A percentile compares a stretch with the other conserved stretches of the same genome.
Evolutionary conservation across 1,140 invertebrate genomes (phyloP).

Genomic region (Lepidurus arcticus): DNA sequence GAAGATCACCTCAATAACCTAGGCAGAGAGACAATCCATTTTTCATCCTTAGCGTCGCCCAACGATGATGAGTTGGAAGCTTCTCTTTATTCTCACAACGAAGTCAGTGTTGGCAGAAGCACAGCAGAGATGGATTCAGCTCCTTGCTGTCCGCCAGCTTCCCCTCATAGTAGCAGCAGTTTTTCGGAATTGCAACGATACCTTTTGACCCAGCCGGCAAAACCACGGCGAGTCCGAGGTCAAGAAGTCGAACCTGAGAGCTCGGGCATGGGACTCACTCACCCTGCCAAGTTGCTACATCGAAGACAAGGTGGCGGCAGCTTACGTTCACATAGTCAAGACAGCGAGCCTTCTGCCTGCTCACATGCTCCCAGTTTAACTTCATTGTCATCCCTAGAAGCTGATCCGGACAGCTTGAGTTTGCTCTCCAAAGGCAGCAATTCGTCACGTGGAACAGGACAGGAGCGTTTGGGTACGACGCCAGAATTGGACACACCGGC

Average conservation of each 20-base stretch:
- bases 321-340: slow-evolving; percentile 33
- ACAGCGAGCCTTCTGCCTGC: slow-evolving; percentile 29
- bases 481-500: slow-evolving; percentile 2
- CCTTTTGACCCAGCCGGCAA: background rate
- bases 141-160: background rate
- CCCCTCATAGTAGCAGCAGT: background rate
- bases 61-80: background rate
- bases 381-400: slow-evolving; percentile 28
- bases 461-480: background rate
- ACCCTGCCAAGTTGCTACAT: background rate
- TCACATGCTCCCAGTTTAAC: slow-evolving; percentile 31
- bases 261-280: background rate
- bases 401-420: slow-evolving; percentile 32
- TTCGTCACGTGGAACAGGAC: background rate
- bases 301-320: slow-evolving; percentile 19
- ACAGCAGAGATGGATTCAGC: background rate
- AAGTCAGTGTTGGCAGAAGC: background rate
- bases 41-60: background rate
- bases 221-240: background rate
- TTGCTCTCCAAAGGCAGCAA: background rate
- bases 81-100: background rate
- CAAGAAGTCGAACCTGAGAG: background rate
- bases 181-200: background rate
- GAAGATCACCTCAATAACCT: slow-evolving; percentile 16
- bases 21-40: background rate